Evolutionary conservation across 1,140 invertebrate genomes (phyloP).

Genomic region (Eciton burchellii): DNA sequence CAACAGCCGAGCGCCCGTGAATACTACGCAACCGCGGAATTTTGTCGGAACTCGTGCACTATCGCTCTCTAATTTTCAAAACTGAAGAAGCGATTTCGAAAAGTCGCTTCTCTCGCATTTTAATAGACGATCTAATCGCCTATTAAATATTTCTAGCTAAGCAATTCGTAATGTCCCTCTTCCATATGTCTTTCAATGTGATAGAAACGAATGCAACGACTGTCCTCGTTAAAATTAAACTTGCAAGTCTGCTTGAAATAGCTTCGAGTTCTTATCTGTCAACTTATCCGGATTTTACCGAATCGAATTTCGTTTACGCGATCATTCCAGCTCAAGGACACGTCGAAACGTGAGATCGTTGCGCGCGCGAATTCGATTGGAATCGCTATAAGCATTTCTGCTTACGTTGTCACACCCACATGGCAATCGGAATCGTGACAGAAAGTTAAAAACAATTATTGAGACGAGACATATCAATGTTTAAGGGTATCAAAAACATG

Average conservation of each 20-base stretch:
- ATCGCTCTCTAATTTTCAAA: neutral
- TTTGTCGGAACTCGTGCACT: neutral
- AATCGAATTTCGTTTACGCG: neutral
- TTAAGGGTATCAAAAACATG: neutral
- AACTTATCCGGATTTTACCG: neutral
- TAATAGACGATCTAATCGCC: too few relatives aligned
- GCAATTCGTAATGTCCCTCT: neutral
- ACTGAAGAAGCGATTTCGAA: neutral
- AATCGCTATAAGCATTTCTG: neutral
- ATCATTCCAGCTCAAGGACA: constrained; percentile 2
- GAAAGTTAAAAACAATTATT: neutral
- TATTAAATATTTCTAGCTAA: neutral
- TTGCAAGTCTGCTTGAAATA: neutral
- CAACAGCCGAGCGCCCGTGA: neutral
- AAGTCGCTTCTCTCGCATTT: neutral
- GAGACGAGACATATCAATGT: constrained; percentile 34
- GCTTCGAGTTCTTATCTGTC: neutral
- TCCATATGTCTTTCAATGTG: neutral
- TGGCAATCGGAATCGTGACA: constrained; percentile 21
- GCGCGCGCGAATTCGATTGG: neutral
- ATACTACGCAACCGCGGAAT: constrained; percentile 17
- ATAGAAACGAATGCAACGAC: too few relatives aligned
- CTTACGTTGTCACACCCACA: constrained; percentile 20
- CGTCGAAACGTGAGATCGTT: constrained; percentile 17
- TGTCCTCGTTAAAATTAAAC: neutral